Percentiles rank a stretch among this genome's conserved stretches.
Evolutionary conservation across 2,888 invertebrate species (phyloP).

Genomic region (Gymnosoma rotundatum): DNA sequence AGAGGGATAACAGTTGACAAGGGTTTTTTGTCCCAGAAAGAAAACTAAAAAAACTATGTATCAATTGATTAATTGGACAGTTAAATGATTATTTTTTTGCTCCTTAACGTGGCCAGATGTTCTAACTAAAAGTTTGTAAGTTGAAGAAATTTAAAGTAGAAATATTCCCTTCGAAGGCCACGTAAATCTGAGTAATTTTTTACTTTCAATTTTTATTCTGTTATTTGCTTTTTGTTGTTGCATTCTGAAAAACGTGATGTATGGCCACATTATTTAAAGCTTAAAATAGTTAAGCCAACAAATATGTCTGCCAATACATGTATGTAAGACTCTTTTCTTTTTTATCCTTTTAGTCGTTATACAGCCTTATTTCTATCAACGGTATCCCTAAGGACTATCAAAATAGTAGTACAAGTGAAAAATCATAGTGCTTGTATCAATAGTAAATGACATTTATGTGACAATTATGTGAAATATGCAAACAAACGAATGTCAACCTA

Average conservation of each 20-base stretch:
- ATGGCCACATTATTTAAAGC: too few species aligned
- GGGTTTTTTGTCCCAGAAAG: conserved; percentile 23
- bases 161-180: too few species aligned
- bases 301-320: neutral
- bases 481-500: conserved; percentile 57
- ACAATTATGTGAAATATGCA: conserved; percentile 71
- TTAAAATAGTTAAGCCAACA: neutral
- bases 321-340: neutral
- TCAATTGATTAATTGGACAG: conserved; percentile 45
- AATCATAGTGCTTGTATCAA: conserved; percentile 51
- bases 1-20: conserved; percentile 13
- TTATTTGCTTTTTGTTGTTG: too few species aligned
- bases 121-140: neutral
- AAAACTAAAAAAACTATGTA: conserved; percentile 6
- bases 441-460: conserved; percentile 72
- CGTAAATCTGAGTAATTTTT: too few species aligned
- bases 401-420: conserved; percentile 34
- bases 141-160: too few species aligned
- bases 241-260: too few species aligned
- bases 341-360: conserved; percentile 12
- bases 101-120: neutral
- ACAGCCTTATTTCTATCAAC: neutral
- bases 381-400: conserved; percentile 53
- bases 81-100: neutral
- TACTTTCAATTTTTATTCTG: too few species aligned